Base-by-base conservation (phyloP, 2,797 vertebrate species). In the Orestias chungarensis region DNA sequence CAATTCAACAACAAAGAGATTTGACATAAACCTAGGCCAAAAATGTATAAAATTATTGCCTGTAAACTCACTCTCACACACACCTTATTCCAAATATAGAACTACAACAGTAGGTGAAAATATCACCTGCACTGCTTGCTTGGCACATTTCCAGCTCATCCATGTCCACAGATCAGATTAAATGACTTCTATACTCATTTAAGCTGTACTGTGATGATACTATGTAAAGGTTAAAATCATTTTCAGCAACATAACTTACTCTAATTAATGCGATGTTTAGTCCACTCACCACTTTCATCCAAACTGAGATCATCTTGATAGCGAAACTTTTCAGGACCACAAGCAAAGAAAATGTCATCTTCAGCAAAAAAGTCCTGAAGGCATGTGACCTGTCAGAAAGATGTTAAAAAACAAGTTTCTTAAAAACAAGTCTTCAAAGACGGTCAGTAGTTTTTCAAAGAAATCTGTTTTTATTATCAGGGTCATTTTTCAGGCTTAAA, bases 301-400 rank as follows among this genome's bases (percentile, higher is more conserved):
- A 99, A 93, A 83, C 97, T 96, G 92, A 99, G 99, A 91, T 99
- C 98, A 91, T 99, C 98, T 87, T 98, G 97, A 91, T 99, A 99
- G 86, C 98, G 97, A 89, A 99, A 99, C 93, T 99, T 99, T 94
- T 99, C 98, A 25, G 97, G 97, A 82, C 98, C 98, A 83, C 98
- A 99, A 70, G 98, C 98, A 90, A 99, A 95, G 93, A 99, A 99
- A 89, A 99, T 99, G 86, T 99, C 97, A 87, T 99, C 98, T 0
- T 99, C 97, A 0, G 95, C 96, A 86, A 99, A 99, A 89, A 99
- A 98, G 93, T 99, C 98, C 92, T 97, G 97, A 91, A 99, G 97
- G 93, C 96, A 96, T 86, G 93, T 90, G 83, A 99, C 89, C 98
- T 99, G 92, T 44, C 87, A 92, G 78, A 92, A 79, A 81, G 40